Base-by-base conservation (phyloP, 2,888 invertebrate species). In the Ditula angustiorana region DNA sequence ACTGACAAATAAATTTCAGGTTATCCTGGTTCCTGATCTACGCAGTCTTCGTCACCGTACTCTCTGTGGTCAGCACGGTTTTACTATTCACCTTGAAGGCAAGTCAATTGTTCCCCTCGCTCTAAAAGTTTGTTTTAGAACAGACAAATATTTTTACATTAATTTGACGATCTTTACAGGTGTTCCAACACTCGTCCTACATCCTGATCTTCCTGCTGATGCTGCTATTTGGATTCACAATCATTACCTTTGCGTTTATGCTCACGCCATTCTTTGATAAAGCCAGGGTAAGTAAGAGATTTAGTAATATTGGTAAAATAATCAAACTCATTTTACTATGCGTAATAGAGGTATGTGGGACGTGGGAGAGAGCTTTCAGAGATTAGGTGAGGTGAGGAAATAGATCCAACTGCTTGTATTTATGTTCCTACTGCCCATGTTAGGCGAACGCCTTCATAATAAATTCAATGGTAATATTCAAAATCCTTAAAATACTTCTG, bases 191-290 rank as follows among this genome's bases (percentile, higher is more conserved):
- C 80, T 96, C 97, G 13, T 96, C 96, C 70, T 95, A 96, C 78
- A 90, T 97, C 69, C 92, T 97, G 46, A 95, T 97, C 76, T 97
- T 97, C 83, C 86, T 97, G 49, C 88, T 97, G 77, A 95, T 97
- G 78, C 90, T 96, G 64, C 89, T 97, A 35, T 97, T 97, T 81
- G 96, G 97, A 16, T 94, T 97, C 71, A 96, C 97, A 4, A 95
- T 97, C 57, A 96, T 97, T 72, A 96, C 96, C 83, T 95, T 97
- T 71, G 96, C 96, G 47, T 97, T 97, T 79, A 95, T 97, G 95
- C 92, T 97, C 67, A 97, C 97, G 0, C 96, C 97, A 0, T 97
- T 97, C 88, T 97, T 97, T 84, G 96, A 96, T 77, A 96, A 96
- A 79, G 96, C 96, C 47, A 94, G 96, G 85, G 96, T 96, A 86